Evolutionary conservation across 2,113 vertebrate genomes (phyloP).

Genomic region (Dasyurus viverrinus): DNA sequence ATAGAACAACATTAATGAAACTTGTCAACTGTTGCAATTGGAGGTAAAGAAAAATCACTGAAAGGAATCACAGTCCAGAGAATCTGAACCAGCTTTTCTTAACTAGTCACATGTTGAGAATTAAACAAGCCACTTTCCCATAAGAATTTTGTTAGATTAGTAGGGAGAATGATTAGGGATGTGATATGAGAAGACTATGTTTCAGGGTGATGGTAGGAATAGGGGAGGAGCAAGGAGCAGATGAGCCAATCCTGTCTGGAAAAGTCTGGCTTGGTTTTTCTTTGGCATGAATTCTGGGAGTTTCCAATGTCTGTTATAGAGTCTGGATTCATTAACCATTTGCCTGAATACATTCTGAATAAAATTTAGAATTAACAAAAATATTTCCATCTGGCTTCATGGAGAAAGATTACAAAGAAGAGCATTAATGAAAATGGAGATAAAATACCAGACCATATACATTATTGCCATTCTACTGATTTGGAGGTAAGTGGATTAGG

Average conservation of each 20-base stretch:
- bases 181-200: background rate
- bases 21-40: background rate
- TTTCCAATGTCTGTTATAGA: background rate
- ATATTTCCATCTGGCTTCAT: background rate
- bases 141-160: background rate
- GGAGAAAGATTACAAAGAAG: background rate
- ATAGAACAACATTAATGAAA: background rate
- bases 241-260: background rate
- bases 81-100: background rate
- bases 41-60: background rate
- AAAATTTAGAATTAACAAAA: conserved; percentile 37
- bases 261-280: background rate
- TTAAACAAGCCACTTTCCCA: background rate
- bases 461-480: background rate
- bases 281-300: background rate
- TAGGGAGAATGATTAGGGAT: background rate
- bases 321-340: background rate
- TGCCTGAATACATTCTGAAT: background rate
- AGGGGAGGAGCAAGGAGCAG: background rate
- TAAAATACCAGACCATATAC: background rate
- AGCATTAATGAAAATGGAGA: conserved; percentile 31
- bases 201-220: background rate
- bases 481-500: conserved; percentile 21
- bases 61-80: background rate
- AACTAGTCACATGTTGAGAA: background rate